Conservation (phyloP, 2,113 vertebrate genomes). For the Cinclus mexicanus region DNA sequence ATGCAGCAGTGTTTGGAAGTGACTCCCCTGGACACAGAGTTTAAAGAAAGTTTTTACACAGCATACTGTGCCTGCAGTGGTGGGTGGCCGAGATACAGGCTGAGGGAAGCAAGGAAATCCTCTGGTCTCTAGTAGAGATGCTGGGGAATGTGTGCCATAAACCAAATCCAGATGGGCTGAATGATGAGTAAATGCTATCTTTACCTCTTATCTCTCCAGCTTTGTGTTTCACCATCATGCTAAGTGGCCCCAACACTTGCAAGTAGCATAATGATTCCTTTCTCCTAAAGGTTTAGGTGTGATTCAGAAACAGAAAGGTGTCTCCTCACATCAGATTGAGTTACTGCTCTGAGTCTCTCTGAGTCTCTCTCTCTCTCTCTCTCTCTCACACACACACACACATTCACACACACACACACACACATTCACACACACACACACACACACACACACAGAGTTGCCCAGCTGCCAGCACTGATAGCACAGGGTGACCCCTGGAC, state of each 20-base stretch:
- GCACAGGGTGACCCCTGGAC: neutral
- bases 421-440: neutral
- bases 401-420: neutral
- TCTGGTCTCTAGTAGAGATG: constrained; percentile 25
- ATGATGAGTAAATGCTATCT: neutral
- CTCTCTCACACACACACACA: neutral
- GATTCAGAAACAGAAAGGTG: neutral
- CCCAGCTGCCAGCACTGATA: neutral
- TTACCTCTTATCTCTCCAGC: neutral
- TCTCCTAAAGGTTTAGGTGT: neutral
- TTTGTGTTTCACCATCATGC: neutral
- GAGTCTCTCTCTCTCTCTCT: neutral
- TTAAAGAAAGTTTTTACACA: neutral
- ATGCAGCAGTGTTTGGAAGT: neutral
- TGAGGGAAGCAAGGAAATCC: neutral
- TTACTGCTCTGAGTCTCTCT: neutral
- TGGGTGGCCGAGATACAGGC: neutral
- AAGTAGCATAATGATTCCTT: constrained; percentile 24
- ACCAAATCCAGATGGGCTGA: constrained; percentile 25
- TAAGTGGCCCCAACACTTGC: neutral
- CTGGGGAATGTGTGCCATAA: constrained; percentile 30
- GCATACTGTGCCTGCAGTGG: neutral
- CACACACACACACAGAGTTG: neutral
- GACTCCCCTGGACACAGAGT: neutral
- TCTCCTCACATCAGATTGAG: neutral